These are phyloP conservation scores for Corvus hawaiiensis DNA, from an alignment of 2,113 vertebrate genomes.

Conservation along the genomic window DNA sequence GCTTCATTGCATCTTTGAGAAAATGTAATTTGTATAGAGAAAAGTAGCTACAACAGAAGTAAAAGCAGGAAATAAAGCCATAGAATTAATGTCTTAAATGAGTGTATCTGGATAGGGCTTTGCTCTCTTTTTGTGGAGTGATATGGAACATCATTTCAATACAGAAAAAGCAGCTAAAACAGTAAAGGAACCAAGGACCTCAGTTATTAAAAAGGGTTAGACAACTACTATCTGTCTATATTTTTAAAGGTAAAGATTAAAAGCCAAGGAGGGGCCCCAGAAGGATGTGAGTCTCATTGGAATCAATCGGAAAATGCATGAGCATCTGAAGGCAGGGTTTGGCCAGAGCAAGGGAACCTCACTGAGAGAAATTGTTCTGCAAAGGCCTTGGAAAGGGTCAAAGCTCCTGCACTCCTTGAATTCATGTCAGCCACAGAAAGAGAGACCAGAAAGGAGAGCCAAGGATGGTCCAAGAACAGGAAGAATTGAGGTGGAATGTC, in stretches of 20 bases:
- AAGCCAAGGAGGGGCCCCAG: background rate
- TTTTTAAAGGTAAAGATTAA: constrained; percentile 20
- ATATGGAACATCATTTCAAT: background rate
- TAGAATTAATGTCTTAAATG: background rate
- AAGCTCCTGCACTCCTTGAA: background rate
- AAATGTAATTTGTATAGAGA: background rate
- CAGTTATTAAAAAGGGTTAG: constrained; percentile 15
- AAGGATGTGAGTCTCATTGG: background rate
- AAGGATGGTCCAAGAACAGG: background rate
- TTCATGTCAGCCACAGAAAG: background rate
- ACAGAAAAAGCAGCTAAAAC: background rate
- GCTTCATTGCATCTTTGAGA: background rate
- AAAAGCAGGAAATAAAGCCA: background rate
- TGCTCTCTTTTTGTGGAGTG: background rate
- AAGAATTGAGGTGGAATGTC: background rate
- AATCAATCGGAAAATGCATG: background rate
- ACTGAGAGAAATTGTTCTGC: constrained; percentile 7
- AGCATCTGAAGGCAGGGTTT: constrained; percentile 5
- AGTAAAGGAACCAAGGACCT: background rate
- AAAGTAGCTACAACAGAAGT: background rate
- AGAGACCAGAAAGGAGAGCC: background rate
- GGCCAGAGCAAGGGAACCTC: constrained; percentile 2
- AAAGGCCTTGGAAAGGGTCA: background rate
- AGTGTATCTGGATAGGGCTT: background rate
- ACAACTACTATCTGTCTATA: background rate